Evolutionary conservation across 2,113 vertebrate species (phyloP).

Genomic region (Oryzias celebensis): DNA sequence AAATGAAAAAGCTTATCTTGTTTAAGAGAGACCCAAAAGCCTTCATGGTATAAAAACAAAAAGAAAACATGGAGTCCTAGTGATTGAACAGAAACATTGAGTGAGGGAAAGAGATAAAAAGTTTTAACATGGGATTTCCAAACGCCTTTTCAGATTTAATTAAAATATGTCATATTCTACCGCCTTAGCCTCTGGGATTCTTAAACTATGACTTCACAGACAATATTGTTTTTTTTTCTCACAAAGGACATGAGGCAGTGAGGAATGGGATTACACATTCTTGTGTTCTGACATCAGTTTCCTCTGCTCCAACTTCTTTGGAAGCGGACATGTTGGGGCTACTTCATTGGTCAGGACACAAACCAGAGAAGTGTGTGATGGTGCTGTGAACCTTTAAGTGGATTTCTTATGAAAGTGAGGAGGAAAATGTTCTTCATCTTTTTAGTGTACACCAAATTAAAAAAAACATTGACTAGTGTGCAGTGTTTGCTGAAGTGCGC

Average conservation of each 20-base stretch:
- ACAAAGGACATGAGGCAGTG: slow-evolving; percentile 59
- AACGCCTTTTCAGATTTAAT: slow-evolving; percentile 75
- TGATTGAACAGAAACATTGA: slow-evolving; percentile 29
- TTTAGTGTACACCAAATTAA: slow-evolving; percentile 2
- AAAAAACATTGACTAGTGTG: neutral
- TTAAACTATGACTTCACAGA: slow-evolving; percentile 73
- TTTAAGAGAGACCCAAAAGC: slow-evolving; percentile 68
- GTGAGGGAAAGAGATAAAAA: slow-evolving; percentile 32
- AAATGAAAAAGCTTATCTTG: slow-evolving; percentile 64
- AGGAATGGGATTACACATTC: slow-evolving; percentile 79
- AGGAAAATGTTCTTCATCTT: neutral
- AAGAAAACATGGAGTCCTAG: slow-evolving; percentile 28
- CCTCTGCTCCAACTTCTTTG: slow-evolving; percentile 52
- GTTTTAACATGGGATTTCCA: slow-evolving; percentile 63
- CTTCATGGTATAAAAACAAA: slow-evolving; percentile 48
- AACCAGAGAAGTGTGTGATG: slow-evolving; percentile 3
- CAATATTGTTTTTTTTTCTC: slow-evolving; percentile 70
- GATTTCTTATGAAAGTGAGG: slow-evolving; percentile 7
- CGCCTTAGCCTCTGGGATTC: slow-evolving; percentile 72
- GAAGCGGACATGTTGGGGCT: slow-evolving; percentile 63
- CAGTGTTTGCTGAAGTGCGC: neutral
- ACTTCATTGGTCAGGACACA: slow-evolving; percentile 56
- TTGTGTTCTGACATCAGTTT: slow-evolving; percentile 76
- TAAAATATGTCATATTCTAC: slow-evolving; percentile 77
- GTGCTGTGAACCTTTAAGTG: slow-evolving; percentile 20